These are phyloP conservation scores for Meiosimyza platycephala DNA, from an alignment of 2,888 invertebrate species.

Conservation along the genomic window DNA sequence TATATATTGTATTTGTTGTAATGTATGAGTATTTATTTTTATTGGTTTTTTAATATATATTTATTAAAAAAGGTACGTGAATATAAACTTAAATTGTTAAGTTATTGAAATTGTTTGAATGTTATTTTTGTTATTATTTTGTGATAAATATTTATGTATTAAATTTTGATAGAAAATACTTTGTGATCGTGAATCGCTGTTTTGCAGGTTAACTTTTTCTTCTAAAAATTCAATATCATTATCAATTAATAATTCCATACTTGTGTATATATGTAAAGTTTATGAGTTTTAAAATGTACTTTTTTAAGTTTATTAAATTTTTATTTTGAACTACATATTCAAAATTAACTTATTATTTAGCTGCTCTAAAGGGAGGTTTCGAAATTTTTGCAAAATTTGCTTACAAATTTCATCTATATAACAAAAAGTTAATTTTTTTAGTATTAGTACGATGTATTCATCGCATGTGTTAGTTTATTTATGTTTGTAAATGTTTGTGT, in stretches of 20 bases:
- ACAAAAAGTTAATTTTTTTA: too few relatives aligned
- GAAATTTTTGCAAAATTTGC: background rate
- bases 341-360: conserved; percentile 9
- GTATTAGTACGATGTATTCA: too few relatives aligned
- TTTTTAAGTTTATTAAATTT: conserved; percentile 47
- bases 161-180: conserved; percentile 23
- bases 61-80: conserved; percentile 48
- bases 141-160: background rate
- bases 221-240: conserved; percentile 20
- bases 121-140: conserved; percentile 19
- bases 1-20: conserved; percentile 27
- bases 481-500: too few relatives aligned
- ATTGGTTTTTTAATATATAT: conserved; percentile 12
- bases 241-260: conserved; percentile 2
- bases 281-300: conserved; percentile 47
- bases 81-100: conserved; percentile 39
- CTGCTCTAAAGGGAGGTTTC: conserved; percentile 30
- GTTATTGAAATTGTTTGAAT: conserved; percentile 31
- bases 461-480: too few relatives aligned
- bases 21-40: conserved; percentile 28
- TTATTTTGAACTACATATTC: background rate
- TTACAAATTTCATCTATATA: background rate
- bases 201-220: conserved; percentile 28
- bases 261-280: conserved; percentile 47
- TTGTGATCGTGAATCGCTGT: conserved; percentile 43